Percentiles rank a stretch among this genome's conserved stretches.
Evolutionary conservation across 2,113 vertebrate genomes (phyloP).

Genomic region (Mesitornis unicolor): DNA sequence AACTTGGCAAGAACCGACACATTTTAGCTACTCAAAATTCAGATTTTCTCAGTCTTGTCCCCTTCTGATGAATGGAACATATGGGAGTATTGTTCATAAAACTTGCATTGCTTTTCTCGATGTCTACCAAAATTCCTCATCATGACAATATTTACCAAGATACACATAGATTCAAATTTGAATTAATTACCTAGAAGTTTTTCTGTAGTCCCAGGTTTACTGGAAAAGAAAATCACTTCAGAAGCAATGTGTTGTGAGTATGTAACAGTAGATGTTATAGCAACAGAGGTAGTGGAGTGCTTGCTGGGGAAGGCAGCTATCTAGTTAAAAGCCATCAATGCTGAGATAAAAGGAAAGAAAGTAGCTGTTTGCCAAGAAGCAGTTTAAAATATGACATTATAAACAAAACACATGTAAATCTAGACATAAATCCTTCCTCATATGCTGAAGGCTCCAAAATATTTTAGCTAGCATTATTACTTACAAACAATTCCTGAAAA

Average conservation of each 20-base stretch:
- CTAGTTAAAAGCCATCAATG: constrained; percentile 27
- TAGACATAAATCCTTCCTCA: constrained; percentile 19
- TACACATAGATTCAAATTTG: constrained; percentile 58
- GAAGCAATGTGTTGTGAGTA: constrained; percentile 30
- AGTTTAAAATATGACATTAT: constrained; percentile 43
- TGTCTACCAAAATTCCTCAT: constrained; percentile 62
- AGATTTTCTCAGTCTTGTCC: constrained; percentile 65
- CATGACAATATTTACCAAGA: constrained; percentile 63
- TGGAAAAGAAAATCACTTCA: background rate
- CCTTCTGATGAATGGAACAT: constrained; percentile 69
- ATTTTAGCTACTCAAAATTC: constrained; percentile 62
- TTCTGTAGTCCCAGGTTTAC: constrained; percentile 42
- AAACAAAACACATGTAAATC: constrained; percentile 49
- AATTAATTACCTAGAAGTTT: constrained; percentile 61
- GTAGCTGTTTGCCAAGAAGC: constrained; percentile 24
- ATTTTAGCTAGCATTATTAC: constrained; percentile 23
- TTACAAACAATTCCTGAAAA: constrained; percentile 15
- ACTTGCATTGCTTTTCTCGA: constrained; percentile 58
- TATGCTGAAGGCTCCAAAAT: background rate
- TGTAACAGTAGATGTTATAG: constrained; percentile 42
- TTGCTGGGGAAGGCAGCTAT: constrained; percentile 41
- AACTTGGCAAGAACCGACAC: constrained; percentile 59
- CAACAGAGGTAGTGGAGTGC: constrained; percentile 29
- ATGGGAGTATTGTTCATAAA: constrained; percentile 65
- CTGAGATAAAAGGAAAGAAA: constrained; percentile 42